Percentiles rank a stretch among this genome's conserved stretches.
These are phyloP conservation scores for Orchesellides sinensis DNA, from an alignment of 2,888 invertebrate species.

Conservation along the genomic window DNA sequence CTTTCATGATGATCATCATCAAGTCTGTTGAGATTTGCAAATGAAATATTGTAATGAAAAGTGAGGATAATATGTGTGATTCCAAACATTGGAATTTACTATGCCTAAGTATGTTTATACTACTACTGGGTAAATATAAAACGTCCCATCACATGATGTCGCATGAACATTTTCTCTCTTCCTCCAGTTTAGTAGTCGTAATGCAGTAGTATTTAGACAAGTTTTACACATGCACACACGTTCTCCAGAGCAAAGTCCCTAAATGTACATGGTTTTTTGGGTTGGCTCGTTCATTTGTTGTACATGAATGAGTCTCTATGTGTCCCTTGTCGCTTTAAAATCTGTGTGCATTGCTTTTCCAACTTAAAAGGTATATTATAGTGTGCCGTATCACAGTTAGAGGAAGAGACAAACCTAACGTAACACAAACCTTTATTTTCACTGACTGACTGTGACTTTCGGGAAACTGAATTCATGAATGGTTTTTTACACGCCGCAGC, in stretches of 20 bases:
- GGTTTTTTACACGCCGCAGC: background rate
- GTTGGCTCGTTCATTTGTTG: background rate
- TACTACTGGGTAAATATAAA: no score
- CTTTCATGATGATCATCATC: background rate
- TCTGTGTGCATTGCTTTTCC: background rate
- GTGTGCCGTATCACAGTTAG: slow-evolving; percentile 15
- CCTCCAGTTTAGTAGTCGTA: no score
- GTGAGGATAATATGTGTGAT: background rate
- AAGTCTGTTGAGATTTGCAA: slow-evolving; percentile 18
- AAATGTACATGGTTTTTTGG: background rate
- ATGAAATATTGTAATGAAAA: slow-evolving; percentile 15
- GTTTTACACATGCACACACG: background rate
- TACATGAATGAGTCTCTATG: slow-evolving; percentile 28
- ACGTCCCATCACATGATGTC: no score
- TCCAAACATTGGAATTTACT: slow-evolving; percentile 2
- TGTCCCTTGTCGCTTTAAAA: slow-evolving; percentile 31
- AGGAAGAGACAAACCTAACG: slow-evolving; percentile 8
- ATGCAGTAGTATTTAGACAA: background rate
- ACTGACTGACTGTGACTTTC: no score
- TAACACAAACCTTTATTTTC: slow-evolving; percentile 29
- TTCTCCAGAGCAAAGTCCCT: background rate
- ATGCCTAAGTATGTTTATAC: background rate
- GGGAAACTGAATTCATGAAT: no score
- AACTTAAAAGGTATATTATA: no score
- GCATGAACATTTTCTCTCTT: no score